Conservation (phyloP, 2,888 invertebrate genomes). For the Dilophus febrilis region DNA sequence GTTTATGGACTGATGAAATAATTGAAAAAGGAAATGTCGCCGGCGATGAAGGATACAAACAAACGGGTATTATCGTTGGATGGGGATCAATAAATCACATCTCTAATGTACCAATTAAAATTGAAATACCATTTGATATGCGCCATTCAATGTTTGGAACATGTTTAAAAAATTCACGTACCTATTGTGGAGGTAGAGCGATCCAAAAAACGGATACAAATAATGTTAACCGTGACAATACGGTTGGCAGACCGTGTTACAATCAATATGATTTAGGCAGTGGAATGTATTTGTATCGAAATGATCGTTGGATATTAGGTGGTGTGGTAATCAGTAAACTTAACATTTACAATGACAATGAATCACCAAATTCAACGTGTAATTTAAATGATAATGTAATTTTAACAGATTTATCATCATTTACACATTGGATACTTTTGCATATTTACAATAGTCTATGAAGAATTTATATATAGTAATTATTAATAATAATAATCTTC, state of each 20-base stretch:
- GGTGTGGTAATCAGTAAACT: slow-evolving; percentile 36
- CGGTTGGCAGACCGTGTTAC: slow-evolving; percentile 18
- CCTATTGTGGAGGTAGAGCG: slow-evolving; percentile 20
- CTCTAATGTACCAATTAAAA: slow-evolving; percentile 27
- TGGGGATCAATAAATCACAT: slow-evolving; percentile 30
- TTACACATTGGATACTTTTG: slow-evolving; percentile 39
- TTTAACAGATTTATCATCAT: slow-evolving; percentile 46
- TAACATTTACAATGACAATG: slow-evolving; percentile 27
- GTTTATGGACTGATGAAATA: slow-evolving; percentile 35
- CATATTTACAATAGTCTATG: too few species aligned
- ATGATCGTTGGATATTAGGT: slow-evolving; percentile 27
- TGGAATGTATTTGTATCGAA: slow-evolving; percentile 14
- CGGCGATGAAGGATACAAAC: slow-evolving; percentile 27
- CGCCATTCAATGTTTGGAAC: slow-evolving; percentile 32
- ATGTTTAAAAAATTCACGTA: slow-evolving; percentile 23
- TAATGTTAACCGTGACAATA: too few species aligned
- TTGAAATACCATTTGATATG: slow-evolving; percentile 33
- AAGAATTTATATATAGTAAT: too few species aligned
- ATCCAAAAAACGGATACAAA: too few species aligned
- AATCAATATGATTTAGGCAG: slow-evolving; percentile 50
- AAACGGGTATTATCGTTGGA: slow-evolving; percentile 32
- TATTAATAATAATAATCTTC: too few species aligned
- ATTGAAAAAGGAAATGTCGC: slow-evolving; percentile 17
- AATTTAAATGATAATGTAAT: slow-evolving; percentile 43
- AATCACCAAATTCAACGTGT: slow-evolving; percentile 32